Evolutionary conservation across 2,113 vertebrate species (phyloP).

Genomic region (Macroglossus sobrinus): DNA sequence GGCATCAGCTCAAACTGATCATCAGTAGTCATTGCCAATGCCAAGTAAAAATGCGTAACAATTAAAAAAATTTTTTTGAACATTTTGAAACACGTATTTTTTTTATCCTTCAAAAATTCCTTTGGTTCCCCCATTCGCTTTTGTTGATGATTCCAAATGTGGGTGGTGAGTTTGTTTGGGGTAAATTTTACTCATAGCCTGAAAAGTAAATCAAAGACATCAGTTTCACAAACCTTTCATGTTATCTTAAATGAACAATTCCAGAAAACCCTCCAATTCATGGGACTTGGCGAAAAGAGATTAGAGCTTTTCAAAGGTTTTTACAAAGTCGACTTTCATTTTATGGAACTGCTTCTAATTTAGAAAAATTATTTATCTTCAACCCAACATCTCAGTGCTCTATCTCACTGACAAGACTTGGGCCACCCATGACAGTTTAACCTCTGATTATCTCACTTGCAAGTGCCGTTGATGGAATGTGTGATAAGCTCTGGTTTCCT

Average conservation of each 20-base stretch:
- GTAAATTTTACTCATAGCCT: background rate
- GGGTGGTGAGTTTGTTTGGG: background rate
- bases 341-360: constrained; percentile 38
- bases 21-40: background rate
- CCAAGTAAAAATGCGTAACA: background rate
- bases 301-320: constrained; percentile 11
- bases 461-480: constrained; percentile 68
- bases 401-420: constrained; percentile 17
- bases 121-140: background rate
- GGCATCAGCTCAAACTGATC: background rate
- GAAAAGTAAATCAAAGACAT: background rate
- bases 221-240: background rate
- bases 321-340: background rate
- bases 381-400: background rate
- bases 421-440: constrained; percentile 47
- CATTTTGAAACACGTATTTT: background rate
- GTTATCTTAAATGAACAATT: background rate
- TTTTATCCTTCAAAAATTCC: background rate
- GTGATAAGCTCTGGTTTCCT: constrained; percentile 57
- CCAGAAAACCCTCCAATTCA: background rate
- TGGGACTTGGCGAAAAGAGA: background rate
- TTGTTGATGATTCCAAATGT: background rate
- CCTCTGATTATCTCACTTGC: background rate
- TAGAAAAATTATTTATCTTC: constrained; percentile 38
- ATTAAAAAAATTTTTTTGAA: background rate